phyloP scores from a whole-genome alignment of 2,113 vertebrate species.

The Ctenodactylus gundi region DNA sequence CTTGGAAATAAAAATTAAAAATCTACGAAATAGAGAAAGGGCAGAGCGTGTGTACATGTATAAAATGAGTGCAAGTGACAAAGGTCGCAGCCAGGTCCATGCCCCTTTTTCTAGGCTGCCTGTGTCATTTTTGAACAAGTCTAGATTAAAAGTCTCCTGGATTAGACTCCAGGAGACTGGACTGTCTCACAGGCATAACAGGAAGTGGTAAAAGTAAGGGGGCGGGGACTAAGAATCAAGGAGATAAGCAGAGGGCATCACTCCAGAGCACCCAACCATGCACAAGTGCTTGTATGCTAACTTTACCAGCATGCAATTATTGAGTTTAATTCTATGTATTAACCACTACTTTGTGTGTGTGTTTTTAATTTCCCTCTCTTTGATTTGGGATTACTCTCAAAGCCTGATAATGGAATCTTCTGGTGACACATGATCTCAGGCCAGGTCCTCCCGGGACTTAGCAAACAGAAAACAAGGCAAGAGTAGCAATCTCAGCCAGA shows the following conservation, averaged over 20 bases:
- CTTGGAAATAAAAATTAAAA: not conserved
- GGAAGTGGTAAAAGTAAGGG: not conserved
- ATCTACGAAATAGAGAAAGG: rapidly evolving
- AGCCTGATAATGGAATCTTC: not conserved
- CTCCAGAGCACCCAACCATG: not conserved
- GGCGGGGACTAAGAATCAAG: rapidly evolving
- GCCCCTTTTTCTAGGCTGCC: not conserved
- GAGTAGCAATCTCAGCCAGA: not conserved
- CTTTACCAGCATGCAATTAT: rapidly evolving
- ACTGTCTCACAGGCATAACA: rapidly evolving
- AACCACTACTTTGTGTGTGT: not conserved
- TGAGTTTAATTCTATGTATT: rapidly evolving
- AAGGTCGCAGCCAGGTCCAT: not conserved
- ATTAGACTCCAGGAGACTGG: rapidly evolving
- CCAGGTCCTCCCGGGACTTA: not conserved
- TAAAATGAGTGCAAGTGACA: rapidly evolving
- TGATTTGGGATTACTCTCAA: not conserved
- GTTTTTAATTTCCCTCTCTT: not conserved
- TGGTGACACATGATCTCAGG: rapidly evolving
- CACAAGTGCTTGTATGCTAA: rapidly evolving
- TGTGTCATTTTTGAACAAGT: rapidly evolving
- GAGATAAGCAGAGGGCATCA: rapidly evolving
- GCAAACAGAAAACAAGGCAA: not conserved
- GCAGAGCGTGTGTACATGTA: no score
- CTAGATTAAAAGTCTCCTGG: not conserved